Evolutionary conservation across 35 echinoderm and acorn worm species (phyloP).

Genomic region (Stichopus chloronotus): DNA sequence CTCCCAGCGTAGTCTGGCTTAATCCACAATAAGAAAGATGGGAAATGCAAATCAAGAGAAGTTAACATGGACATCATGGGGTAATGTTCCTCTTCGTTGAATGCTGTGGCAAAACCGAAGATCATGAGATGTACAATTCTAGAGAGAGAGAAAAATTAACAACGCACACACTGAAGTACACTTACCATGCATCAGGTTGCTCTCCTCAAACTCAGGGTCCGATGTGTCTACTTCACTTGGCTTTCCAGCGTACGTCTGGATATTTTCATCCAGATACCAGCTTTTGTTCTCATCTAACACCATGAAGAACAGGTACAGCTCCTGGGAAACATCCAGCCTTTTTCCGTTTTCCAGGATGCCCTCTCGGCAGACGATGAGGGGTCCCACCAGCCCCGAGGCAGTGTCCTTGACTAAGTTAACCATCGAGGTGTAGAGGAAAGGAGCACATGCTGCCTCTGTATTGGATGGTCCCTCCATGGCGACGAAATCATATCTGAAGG

Average conservation of each 20-base stretch:
- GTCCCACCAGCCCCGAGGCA: conserved; percentile 82
- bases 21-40: too few relatives aligned
- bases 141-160: too few relatives aligned
- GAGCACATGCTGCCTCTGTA: conserved; percentile 66
- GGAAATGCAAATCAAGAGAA: too few relatives aligned
- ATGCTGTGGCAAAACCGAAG: too few relatives aligned
- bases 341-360: conserved; percentile 46
- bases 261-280: conserved; percentile 99
- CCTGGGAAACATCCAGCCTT: conserved; percentile 71
- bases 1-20: too few relatives aligned
- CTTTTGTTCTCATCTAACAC: conserved; percentile 96
- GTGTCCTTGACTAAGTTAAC: conserved; percentile 63
- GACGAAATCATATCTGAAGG: conserved; percentile 54
- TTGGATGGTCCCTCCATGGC: conserved; percentile 62
- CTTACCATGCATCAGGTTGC: conserved; percentile 95
- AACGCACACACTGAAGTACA: background rate
- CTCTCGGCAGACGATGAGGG: conserved; percentile 78
- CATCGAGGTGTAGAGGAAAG: conserved; percentile 80
- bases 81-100: too few relatives aligned
- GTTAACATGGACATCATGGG: too few relatives aligned
- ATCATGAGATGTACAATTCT: too few relatives aligned
- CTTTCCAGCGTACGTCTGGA: conserved; percentile 54
- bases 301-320: conserved; percentile 77
- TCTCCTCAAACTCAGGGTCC: conserved; percentile 68
- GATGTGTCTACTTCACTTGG: conserved; percentile 67